phyloP scores from a whole-genome alignment of 2,113 vertebrate species.

The Anseranas semipalmata region DNA sequence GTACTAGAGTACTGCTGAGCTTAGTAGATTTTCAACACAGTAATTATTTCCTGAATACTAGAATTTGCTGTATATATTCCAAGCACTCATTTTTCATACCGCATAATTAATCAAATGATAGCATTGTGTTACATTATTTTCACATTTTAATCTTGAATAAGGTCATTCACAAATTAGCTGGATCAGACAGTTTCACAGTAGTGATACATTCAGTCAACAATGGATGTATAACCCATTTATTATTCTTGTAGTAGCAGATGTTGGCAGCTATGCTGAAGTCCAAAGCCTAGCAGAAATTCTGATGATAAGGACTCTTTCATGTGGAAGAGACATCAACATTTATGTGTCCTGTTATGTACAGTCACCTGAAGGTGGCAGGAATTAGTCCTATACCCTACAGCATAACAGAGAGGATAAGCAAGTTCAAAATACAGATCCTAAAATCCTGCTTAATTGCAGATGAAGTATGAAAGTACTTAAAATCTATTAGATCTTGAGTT shows the following conservation, averaged over 20 bases:
- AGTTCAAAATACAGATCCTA: not conserved
- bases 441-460: not conserved
- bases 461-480: not conserved
- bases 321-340: not conserved
- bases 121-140: constrained; percentile 52
- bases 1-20: constrained; percentile 34
- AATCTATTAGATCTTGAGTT: not conserved
- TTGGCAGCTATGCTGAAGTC: not conserved
- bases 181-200: not conserved
- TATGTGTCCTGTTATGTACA: not conserved
- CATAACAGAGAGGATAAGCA: not conserved
- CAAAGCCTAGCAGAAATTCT: not conserved
- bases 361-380: not conserved
- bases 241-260: not conserved
- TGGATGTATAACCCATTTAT: not conserved
- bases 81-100: constrained; percentile 38
- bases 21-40: constrained; percentile 30
- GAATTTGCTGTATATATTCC: constrained; percentile 44
- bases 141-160: constrained; percentile 40
- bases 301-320: not conserved
- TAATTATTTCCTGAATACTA: constrained; percentile 53
- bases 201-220: not conserved
- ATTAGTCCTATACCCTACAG: accelerated
- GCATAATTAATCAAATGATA: constrained; percentile 58
- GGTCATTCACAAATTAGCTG: constrained; percentile 37